Percentiles rank a stretch among this genome's conserved stretches.
These are phyloP conservation scores for Scaptomyza parva DNA, from an alignment of 2,888 invertebrate genomes.

Conservation along the genomic window DNA sequence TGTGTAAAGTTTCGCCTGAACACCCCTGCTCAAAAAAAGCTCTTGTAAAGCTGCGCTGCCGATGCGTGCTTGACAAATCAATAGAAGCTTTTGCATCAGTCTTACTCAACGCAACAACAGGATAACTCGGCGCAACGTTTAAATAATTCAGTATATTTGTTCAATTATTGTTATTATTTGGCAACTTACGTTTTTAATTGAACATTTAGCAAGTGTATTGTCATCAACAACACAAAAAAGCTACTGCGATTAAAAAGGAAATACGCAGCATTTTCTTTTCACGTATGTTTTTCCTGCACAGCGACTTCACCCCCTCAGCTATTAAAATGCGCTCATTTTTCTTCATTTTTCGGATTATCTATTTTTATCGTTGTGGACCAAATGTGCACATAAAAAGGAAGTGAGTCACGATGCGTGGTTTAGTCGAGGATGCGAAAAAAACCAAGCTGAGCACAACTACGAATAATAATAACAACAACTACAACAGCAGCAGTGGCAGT, in stretches of 20 bases:
- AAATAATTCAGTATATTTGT: constrained; percentile 22
- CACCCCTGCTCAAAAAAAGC: constrained; percentile 58
- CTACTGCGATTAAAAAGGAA: constrained; percentile 4
- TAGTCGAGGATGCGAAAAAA: constrained; percentile 83
- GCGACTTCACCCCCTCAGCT: constrained; percentile 30
- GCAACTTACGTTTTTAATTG: constrained; percentile 14
- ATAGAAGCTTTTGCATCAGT: constrained; percentile 65
- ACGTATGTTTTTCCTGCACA: constrained; percentile 36
- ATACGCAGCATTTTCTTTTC: constrained; percentile 57
- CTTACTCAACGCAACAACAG: constrained; percentile 70
- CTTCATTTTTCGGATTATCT: constrained; percentile 37
- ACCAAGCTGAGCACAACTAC: constrained; percentile 73
- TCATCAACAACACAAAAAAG: not conserved
- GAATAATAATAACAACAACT: constrained; percentile 66
- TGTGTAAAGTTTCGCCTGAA: constrained; percentile 20
- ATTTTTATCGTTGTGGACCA: constrained; percentile 50
- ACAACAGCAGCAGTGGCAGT: constrained; percentile 34
- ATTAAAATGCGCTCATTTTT: constrained; percentile 52
- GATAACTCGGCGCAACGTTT: constrained; percentile 48
- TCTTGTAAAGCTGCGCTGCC: constrained; percentile 46
- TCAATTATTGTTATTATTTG: constrained; percentile 11
- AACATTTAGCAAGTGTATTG: constrained; percentile 27
- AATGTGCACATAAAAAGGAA: constrained; percentile 10
- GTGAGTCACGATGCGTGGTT: constrained; percentile 79
- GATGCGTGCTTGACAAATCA: constrained; percentile 68